These are phyloP conservation scores for Hydrochoerus hydrochaeris DNA, from an alignment of 2,113 vertebrate species.

Conservation along the genomic window DNA sequence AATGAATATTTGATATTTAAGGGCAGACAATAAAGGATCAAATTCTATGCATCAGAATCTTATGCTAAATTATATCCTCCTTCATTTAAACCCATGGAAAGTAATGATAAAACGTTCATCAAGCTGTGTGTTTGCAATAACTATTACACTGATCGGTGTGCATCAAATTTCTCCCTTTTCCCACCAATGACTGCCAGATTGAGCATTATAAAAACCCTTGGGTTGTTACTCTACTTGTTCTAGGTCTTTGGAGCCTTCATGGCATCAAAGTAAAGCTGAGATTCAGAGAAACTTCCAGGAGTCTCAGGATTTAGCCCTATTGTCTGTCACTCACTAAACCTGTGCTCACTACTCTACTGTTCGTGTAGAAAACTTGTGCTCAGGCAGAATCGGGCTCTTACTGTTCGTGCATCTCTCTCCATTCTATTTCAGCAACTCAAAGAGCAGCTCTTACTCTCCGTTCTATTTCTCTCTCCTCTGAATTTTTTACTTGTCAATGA, in stretches of 20 bases:
- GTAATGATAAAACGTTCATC: neutral
- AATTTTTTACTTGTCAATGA: neutral
- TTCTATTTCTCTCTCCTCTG: neutral
- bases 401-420: neutral
- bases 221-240: neutral
- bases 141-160: neutral
- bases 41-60: neutral
- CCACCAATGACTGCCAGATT: neutral
- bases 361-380: neutral
- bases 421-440: neutral
- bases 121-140: neutral
- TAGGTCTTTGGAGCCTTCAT: neutral
- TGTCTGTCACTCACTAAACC: neutral
- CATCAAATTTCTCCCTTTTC: neutral
- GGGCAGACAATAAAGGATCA: neutral
- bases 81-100: neutral
- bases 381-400: too few relatives aligned
- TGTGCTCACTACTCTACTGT: neutral
- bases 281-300: neutral
- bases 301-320: neutral
- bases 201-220: neutral
- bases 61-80: neutral
- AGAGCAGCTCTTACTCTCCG: neutral
- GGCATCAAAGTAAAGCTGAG: neutral
- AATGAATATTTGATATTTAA: slow-evolving; percentile 39